Evolutionary conservation across 2,888 invertebrate species (phyloP).

Genomic region (Dicycla oo): DNA sequence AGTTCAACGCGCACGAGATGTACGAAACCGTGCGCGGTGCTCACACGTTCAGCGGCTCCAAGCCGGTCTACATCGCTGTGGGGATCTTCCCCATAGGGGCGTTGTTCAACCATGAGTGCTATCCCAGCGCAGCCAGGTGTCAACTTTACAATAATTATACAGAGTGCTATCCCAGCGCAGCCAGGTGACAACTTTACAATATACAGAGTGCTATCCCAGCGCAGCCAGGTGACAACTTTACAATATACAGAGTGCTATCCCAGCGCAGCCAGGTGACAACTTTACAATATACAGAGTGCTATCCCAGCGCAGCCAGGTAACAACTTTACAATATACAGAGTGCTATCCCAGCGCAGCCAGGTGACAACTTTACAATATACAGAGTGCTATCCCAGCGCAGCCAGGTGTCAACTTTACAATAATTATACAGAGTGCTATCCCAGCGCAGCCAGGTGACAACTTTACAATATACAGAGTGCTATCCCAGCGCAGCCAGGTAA

Average conservation of each 20-base stretch:
- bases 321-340: slow-evolving; percentile 86
- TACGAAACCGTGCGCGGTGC: slow-evolving; percentile 91
- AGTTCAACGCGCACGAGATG: slow-evolving; percentile 96
- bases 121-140: slow-evolving; percentile 94
- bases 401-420: slow-evolving; percentile 90
- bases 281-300: slow-evolving; percentile 94
- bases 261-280: slow-evolving; percentile 92
- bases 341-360: slow-evolving; percentile 95
- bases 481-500: slow-evolving; percentile 94
- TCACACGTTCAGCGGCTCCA: slow-evolving; percentile 89
- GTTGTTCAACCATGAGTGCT: slow-evolving; percentile 96
- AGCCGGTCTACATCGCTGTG: slow-evolving; percentile 91
- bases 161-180: slow-evolving; percentile 94
- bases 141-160: no score
- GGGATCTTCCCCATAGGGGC: slow-evolving; percentile 94
- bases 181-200: slow-evolving; percentile 90
- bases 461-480: slow-evolving; percentile 94
- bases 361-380: slow-evolving; percentile 84
- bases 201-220: slow-evolving; percentile 95
- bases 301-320: slow-evolving; percentile 94
- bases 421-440: slow-evolving; percentile 96
- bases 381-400: slow-evolving; percentile 95
- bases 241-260: slow-evolving; percentile 96
- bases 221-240: slow-evolving; percentile 91
- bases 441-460: slow-evolving; percentile 92